These are phyloP conservation scores for Oreochromis aureus DNA, from an alignment of 2,113 vertebrate species.

Conservation along the genomic window DNA sequence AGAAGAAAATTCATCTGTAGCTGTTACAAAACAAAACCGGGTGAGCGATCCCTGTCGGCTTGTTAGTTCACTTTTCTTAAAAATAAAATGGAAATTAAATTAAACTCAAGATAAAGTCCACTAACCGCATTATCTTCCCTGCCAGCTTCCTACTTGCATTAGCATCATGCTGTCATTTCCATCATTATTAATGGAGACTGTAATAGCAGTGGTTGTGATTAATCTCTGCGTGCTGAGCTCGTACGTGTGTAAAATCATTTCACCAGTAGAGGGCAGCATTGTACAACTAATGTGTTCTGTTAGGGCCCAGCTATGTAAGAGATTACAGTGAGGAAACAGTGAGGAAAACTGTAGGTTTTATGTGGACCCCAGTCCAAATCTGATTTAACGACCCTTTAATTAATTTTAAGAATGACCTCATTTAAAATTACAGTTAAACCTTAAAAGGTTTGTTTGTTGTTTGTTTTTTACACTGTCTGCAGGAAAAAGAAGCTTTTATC, in stretches of 20 bases:
- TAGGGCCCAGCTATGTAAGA: background rate
- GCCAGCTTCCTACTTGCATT: background rate
- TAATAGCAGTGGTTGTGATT: background rate
- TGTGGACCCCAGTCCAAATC: background rate
- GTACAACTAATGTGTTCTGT: background rate
- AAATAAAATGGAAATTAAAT: background rate
- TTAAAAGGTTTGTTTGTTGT: background rate
- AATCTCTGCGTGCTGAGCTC: background rate
- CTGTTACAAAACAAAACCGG: background rate
- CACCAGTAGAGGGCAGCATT: slow-evolving; percentile 46
- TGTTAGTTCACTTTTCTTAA: background rate
- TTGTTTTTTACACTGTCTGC: background rate
- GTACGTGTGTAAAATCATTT: fast-evolving
- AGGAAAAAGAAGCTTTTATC: slow-evolving; percentile 91
- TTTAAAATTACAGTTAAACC: background rate
- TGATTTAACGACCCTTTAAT: background rate
- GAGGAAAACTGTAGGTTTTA: background rate
- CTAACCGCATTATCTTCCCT: background rate
- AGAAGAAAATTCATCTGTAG: background rate
- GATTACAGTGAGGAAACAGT: background rate
- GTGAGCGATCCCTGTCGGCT: background rate
- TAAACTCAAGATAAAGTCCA: background rate
- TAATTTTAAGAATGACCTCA: background rate
- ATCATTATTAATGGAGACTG: background rate
- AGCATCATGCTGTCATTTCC: background rate